phyloP scores from a whole-genome alignment of 2,113 vertebrate genomes.

The Neomonachus schauinslandi region DNA sequence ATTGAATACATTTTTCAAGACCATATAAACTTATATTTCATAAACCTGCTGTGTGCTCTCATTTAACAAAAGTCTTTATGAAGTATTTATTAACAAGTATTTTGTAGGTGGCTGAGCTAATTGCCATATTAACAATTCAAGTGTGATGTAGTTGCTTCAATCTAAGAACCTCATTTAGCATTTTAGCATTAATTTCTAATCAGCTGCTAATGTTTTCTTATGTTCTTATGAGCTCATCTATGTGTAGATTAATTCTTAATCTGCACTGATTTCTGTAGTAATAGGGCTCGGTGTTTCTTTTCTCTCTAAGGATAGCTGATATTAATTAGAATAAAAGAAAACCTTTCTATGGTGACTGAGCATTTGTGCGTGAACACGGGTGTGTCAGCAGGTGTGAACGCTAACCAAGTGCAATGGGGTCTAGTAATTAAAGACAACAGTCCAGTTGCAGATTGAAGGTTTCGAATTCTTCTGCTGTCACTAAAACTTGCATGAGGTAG shows the following conservation, averaged over 20 bases:
- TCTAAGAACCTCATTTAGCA: conserved; percentile 70
- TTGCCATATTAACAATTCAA: conserved; percentile 77
- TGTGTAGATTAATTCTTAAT: conserved; percentile 67
- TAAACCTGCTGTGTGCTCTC: conserved; percentile 55
- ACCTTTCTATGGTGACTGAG: background rate
- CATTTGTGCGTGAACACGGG: background rate
- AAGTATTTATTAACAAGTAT: conserved; percentile 62
- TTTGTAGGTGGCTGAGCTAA: conserved; percentile 70
- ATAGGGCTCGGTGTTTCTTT: conserved; percentile 60
- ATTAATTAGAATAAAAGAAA: conserved; percentile 50
- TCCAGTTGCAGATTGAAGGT: background rate
- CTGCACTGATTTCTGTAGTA: conserved; percentile 36
- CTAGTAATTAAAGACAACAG: background rate
- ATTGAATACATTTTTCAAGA: conserved; percentile 46
- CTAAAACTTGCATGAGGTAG: background rate
- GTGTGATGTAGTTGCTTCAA: conserved; percentile 62
- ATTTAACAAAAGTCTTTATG: conserved; percentile 55
- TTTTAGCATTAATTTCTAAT: conserved; percentile 78
- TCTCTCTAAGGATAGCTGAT: conserved; percentile 40
- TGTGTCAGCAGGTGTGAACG: background rate
- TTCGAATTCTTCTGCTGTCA: background rate
- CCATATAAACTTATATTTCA: conserved; percentile 59
- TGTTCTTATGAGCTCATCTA: conserved; percentile 59
- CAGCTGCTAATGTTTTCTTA: conserved; percentile 74
- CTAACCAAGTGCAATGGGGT: background rate